Evolutionary conservation across 2,113 vertebrate genomes (phyloP).

Genomic region (Sprattus sprattus): DNA sequence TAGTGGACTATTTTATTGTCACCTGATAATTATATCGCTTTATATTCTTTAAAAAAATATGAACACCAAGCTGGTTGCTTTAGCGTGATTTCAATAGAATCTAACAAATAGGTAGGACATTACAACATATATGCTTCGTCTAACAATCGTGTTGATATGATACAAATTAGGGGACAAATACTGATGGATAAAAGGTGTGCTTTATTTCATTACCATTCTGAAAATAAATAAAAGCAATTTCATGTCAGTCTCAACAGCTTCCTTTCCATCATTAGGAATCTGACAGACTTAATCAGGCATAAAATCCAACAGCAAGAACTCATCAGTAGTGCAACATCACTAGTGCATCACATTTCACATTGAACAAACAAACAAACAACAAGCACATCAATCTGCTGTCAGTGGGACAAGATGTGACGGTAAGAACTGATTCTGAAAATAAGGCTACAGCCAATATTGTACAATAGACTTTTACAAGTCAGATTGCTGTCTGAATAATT

Average conservation of each 20-base stretch:
- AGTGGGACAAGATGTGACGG: not conserved
- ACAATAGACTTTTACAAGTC: not conserved
- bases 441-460: not conserved
- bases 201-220: not conserved
- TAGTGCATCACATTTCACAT: not conserved
- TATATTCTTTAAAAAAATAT: no score
- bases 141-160: not conserved
- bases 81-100: no score
- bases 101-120: no score
- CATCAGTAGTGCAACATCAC: not conserved
- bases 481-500: not conserved
- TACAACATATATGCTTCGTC: no score
- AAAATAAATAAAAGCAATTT: slow-evolving; percentile 10
- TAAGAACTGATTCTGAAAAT: not conserved
- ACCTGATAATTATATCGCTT: no score
- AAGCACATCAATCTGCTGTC: not conserved
- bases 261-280: not conserved
- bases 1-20: no score
- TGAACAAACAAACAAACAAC: not conserved
- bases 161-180: not conserved
- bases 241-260: not conserved
- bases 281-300: slow-evolving; percentile 4
- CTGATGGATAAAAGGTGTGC: not conserved
- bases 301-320: not conserved
- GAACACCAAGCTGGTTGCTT: no score